A percentile compares a stretch with the other conserved stretches of the same genome.
These are phyloP conservation scores for Rhynchopsitta pachyrhyncha DNA, from an alignment of 2,113 vertebrate genomes.

Conservation along the genomic window DNA sequence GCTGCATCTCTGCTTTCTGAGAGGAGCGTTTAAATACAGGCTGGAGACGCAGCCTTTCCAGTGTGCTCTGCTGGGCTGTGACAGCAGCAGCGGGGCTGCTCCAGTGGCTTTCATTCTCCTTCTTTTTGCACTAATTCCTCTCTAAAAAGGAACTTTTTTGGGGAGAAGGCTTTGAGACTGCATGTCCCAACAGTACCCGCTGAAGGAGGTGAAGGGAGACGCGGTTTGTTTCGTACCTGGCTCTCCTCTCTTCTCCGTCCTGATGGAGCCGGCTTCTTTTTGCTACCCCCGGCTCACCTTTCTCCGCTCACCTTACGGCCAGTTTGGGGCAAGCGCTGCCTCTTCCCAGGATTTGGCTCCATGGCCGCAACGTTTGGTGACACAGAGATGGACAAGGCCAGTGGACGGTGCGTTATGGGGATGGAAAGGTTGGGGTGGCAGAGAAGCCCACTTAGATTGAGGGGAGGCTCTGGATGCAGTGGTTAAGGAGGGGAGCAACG, in stretches of 20 bases:
- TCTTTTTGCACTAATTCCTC: background rate
- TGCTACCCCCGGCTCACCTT: conserved; percentile 57
- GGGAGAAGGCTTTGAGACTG: conserved; percentile 30
- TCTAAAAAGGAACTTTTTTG: background rate
- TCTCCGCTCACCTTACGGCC: conserved; percentile 42
- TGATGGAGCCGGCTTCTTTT: conserved; percentile 55
- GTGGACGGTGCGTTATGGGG: conserved; percentile 23
- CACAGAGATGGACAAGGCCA: conserved; percentile 23
- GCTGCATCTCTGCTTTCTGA: conserved; percentile 62
- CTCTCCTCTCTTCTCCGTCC: conserved; percentile 46
- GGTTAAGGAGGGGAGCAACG: fast-evolving
- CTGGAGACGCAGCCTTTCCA: conserved; percentile 59
- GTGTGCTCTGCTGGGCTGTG: conserved; percentile 43
- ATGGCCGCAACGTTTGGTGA: conserved; percentile 34
- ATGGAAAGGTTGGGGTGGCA: background rate
- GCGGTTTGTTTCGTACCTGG: conserved; percentile 53
- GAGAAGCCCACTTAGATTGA: background rate
- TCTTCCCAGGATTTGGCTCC: conserved; percentile 47
- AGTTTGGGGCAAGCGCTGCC: conserved; percentile 14
- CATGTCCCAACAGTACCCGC: conserved; percentile 42
- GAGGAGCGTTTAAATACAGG: conserved; percentile 64
- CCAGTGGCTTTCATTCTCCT: too few relatives aligned
- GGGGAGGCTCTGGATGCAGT: background rate
- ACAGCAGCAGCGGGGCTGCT: conserved; percentile 6
- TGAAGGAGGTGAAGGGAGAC: conserved; percentile 55